Percentiles rank a stretch among this genome's conserved stretches.
Conservation (phyloP, 2,113 vertebrate species). For the Podarcis raffonei region DNA sequence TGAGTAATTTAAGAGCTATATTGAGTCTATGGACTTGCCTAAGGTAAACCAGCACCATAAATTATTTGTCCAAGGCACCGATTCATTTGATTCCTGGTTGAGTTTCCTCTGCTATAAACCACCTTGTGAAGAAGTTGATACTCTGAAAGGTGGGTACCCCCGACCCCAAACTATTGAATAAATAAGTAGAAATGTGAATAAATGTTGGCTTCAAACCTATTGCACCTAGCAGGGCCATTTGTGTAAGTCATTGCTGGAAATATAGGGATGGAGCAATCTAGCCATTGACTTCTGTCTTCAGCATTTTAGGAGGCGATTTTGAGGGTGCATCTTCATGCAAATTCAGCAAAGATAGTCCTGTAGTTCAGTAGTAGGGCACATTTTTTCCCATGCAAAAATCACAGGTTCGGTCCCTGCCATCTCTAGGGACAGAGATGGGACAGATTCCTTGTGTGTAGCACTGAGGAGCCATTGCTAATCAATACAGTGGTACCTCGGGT, state of each 20-base stretch:
- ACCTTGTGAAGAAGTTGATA: too few species aligned
- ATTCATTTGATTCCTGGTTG: background rate
- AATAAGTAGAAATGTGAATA: too few species aligned
- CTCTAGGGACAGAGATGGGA: background rate
- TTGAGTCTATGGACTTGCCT: background rate
- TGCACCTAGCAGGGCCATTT: background rate
- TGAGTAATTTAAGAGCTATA: slow-evolving; percentile 9
- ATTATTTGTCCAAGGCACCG: background rate
- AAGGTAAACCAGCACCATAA: background rate
- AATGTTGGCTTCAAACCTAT: too few species aligned
- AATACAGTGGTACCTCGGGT: background rate
- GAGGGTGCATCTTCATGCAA: background rate
- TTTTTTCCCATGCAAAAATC: background rate
- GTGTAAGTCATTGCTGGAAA: background rate
- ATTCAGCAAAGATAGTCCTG: background rate
- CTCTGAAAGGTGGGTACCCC: background rate
- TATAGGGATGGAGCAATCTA: background rate
- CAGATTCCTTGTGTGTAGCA: background rate
- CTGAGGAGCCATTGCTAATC: background rate
- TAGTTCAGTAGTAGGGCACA: background rate
- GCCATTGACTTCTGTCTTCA: background rate
- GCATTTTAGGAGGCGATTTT: background rate
- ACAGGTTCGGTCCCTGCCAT: background rate
- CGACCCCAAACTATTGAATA: too few species aligned
- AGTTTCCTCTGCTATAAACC: background rate